Evolutionary conservation across 2,113 vertebrate genomes (phyloP).

Genomic region (Antennarius striatus): DNA sequence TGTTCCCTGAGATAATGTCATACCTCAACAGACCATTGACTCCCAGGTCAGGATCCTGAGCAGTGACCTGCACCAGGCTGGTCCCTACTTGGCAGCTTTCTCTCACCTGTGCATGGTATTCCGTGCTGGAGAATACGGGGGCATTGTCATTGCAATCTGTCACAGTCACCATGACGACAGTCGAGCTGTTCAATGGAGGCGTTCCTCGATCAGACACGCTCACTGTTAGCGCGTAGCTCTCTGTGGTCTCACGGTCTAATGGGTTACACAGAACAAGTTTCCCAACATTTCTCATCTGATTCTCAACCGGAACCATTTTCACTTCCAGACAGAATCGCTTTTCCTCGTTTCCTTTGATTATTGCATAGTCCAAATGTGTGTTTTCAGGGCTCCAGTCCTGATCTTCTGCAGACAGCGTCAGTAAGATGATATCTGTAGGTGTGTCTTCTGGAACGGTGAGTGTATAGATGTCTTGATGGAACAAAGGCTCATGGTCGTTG

Average conservation of each 20-base stretch:
- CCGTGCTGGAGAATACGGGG: slow-evolving; percentile 80
- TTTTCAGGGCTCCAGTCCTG: slow-evolving; percentile 83
- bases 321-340: slow-evolving; percentile 83
- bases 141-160: slow-evolving; percentile 89
- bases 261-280: slow-evolving; percentile 81
- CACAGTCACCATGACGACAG: slow-evolving; percentile 80
- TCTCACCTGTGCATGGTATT: slow-evolving; percentile 82
- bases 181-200: slow-evolving; percentile 82
- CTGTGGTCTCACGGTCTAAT: slow-evolving; percentile 83
- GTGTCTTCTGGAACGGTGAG: slow-evolving; percentile 83
- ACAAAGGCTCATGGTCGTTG: slow-evolving; percentile 84
- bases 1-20: slow-evolving; percentile 85
- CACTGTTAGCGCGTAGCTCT: slow-evolving; percentile 81
- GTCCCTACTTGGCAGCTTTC: slow-evolving; percentile 83
- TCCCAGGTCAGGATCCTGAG: slow-evolving; percentile 83
- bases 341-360: slow-evolving; percentile 83
- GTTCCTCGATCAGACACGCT: slow-evolving; percentile 82
- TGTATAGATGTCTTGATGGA: slow-evolving; percentile 79
- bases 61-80: slow-evolving; percentile 80
- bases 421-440: slow-evolving; percentile 75
- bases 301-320: slow-evolving; percentile 59
- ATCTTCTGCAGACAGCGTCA: slow-evolving; percentile 83
- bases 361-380: slow-evolving; percentile 78
- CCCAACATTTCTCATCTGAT: slow-evolving; percentile 71
- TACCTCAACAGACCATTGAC: slow-evolving; percentile 82